Base-by-base conservation (phyloP, 2,113 vertebrate species). In the Cepphus grylle region DNA sequence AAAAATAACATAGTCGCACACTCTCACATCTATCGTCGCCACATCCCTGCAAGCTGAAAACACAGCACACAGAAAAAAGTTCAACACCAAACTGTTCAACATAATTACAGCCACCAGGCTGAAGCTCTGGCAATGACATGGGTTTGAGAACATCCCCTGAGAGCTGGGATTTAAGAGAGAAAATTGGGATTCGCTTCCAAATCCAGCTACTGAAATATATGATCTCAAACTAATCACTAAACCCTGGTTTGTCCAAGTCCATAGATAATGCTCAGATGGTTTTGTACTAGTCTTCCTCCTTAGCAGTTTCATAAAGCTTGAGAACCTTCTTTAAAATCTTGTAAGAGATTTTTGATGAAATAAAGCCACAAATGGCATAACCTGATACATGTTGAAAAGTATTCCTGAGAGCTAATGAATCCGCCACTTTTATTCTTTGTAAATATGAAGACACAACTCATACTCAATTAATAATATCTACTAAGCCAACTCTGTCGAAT, bases 41-140 rank as follows among this genome's bases (percentile, higher is more conserved):
- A 25, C 47, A 36, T 8, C 23, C 12, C 38, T 25, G n/a, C 5
- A 23, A 74, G 45, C 2, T 67, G 66, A 67, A 81, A 93, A n/a
- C 53, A 79, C 15, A 72, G 40, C 19, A 30, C 26, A 32, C 0
- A 8, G 20, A 8, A 65, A 58, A 70, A 67, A 23, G 40, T 20
- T 20, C 18, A 5, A 52, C 36, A 56, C 42, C 8, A 78, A 77
- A 56, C 1, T 53, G 49, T 6, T 42, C 29, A 45, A 45, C 15
- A 4, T 0, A 1, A 84, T 34, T 56, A n/a, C 0, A 62, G 55
- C 7, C 34, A 17, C 21, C 36, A 62, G 73, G 55, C 42, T 67
- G 63, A 53, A 84, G 53, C 10, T 65, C 82, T 66, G 43, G 27
- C 0, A 0, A 7, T 27, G 36, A 29, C 13, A n/a, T 0, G 0